Evolutionary conservation across 2,113 vertebrate species (phyloP).

Genomic region (Corythoichthys haematopterus): DNA sequence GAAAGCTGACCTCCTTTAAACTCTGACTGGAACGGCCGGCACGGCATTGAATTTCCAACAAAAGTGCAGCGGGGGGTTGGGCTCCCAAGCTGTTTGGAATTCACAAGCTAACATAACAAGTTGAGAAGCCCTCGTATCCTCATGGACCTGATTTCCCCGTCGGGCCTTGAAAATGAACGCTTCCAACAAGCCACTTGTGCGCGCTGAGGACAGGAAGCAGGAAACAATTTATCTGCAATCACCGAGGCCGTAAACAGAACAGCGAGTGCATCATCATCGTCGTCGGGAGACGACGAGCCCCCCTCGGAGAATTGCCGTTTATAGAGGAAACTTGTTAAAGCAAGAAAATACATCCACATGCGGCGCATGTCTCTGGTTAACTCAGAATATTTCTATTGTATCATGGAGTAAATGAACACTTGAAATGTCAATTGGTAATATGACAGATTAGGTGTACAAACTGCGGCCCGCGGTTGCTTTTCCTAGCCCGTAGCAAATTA

Average conservation of each 20-base stretch:
- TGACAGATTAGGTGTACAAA: too few relatives aligned
- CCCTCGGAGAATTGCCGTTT: not conserved
- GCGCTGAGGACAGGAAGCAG: slow-evolving; percentile 3
- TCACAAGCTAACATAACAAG: slow-evolving; percentile 32
- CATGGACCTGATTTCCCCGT: slow-evolving; percentile 36
- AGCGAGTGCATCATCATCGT: slow-evolving; percentile 21
- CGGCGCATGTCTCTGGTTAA: not conserved
- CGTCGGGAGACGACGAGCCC: slow-evolving; percentile 3
- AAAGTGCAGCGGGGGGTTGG: slow-evolving; percentile 13
- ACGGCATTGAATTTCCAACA: slow-evolving; percentile 62
- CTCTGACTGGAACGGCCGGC: slow-evolving; percentile 39
- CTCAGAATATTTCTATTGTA: not conserved
- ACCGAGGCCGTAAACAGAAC: slow-evolving; percentile 38
- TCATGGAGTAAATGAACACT: not conserved
- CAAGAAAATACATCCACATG: slow-evolving; percentile 16
- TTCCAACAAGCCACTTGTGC: slow-evolving; percentile 14
- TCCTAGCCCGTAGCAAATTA: too few relatives aligned
- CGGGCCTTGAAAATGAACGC: slow-evolving; percentile 35
- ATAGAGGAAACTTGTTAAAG: slow-evolving; percentile 6
- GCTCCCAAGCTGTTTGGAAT: slow-evolving; percentile 47
- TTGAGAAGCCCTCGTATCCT: slow-evolving; percentile 20
- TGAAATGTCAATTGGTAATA: too few relatives aligned
- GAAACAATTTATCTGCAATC: slow-evolving; percentile 23
- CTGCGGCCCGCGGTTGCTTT: too few relatives aligned
- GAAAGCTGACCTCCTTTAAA: slow-evolving; percentile 51